Base-by-base conservation (phyloP, 2,888 invertebrate genomes). In the Epiblema foenella region DNA sequence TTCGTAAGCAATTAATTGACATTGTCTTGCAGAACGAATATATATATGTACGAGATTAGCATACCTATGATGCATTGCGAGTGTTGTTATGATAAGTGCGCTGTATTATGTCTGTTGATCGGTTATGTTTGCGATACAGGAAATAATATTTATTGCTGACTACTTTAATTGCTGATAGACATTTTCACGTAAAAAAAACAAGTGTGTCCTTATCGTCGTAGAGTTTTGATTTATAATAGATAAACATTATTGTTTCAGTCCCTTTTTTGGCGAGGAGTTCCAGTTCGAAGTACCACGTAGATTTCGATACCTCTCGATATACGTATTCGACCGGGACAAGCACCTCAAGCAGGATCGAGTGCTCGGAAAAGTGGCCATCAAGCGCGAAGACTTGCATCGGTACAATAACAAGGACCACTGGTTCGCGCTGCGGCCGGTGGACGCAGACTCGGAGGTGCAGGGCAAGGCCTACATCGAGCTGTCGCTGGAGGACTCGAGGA, bases 401-500 rank as follows among this genome's bases (percentile, higher is more conserved):
- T 98, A 98, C 90, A 97, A 98, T 90, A 97, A 97, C 85, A 98
- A 97, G 84, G 98, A 98, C 88, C 97, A 98, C 85, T 98, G 98
- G 98, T 98, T 98, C 87, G 95, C 97, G 65, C 90, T 97, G 87
- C 95, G 96, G 80, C 96, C 97, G 39, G 97, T 98, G 33, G 98
- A 98, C 89, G 97, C 97, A 2, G 97, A 98, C 87, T 97, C 97
- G 0, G 98, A 98, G 91, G 98, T 98, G 69, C 98, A 98, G 90
- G 98, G 97, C 76, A 98, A 98, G 94, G 97, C 96, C 60, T 97
- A 98, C 85, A 95, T 98, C 79, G 97, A 97, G 87, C 95, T 98
- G 75, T 94, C 95, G 74, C 95, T 96, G 83, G 95, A 96, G 77
- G 94, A 95, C 76, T 94, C 94, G 73, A 91, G 94, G 75, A 92